These are phyloP conservation scores for Latrodectus elegans DNA, from an alignment of 2,888 invertebrate genomes.

Conservation along the genomic window DNA sequence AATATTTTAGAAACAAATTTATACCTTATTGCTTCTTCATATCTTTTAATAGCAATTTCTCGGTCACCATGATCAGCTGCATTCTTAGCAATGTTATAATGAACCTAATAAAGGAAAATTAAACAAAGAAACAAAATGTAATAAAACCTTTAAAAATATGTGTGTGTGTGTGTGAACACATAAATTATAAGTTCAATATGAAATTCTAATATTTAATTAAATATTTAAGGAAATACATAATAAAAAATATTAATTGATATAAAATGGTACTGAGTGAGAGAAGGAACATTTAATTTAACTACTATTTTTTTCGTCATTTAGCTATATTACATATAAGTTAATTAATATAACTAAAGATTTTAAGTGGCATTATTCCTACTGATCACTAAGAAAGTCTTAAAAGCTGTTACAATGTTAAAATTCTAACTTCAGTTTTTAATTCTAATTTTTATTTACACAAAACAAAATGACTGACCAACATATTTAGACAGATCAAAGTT, in stretches of 20 bases:
- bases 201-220: not conserved
- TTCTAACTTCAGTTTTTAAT: too few species aligned
- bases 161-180: too few species aligned
- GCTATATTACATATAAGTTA: too few species aligned
- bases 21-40: conserved; percentile 84
- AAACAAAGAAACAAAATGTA: not conserved
- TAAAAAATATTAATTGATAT: not conserved
- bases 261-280: not conserved
- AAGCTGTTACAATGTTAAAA: too few species aligned
- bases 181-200: not conserved
- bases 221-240: not conserved
- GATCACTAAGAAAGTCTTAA: too few species aligned
- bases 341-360: too few species aligned
- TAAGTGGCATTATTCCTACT: too few species aligned
- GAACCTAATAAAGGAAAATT: conserved; percentile 75
- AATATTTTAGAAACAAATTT: not conserved
- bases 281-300: not conserved
- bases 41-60: conserved; percentile 84
- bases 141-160: not conserved
- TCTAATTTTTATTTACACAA: too few species aligned
- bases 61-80: conserved; percentile 84
- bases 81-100: conserved; percentile 93
- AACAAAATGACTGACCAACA: too few species aligned
- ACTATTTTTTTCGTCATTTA: too few species aligned
- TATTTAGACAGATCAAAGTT: too few species aligned